Evolutionary conservation across 2,113 vertebrate genomes (phyloP).

Genomic region (Lota lota): DNA sequence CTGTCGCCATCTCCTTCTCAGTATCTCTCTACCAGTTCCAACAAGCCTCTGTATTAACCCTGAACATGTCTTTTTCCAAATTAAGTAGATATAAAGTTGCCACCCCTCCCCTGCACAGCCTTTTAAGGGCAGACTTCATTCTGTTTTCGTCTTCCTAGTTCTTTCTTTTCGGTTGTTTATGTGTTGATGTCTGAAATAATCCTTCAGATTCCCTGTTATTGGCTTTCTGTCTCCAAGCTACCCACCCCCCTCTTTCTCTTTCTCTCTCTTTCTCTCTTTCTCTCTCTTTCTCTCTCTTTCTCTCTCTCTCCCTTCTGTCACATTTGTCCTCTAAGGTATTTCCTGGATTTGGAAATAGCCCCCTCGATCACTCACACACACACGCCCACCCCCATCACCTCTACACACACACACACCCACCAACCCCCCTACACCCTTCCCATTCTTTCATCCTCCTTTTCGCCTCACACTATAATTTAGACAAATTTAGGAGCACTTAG

Average conservation of each 20-base stretch:
- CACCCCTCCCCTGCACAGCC: constrained; percentile 50
- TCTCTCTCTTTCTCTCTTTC: constrained; percentile 36
- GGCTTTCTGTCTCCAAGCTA: constrained; percentile 27
- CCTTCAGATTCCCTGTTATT: constrained; percentile 68
- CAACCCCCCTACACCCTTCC: constrained; percentile 20
- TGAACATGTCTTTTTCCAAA: constrained; percentile 53
- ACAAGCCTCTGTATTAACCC: constrained; percentile 46
- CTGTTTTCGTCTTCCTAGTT: constrained; percentile 47
- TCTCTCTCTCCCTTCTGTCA: constrained; percentile 49
- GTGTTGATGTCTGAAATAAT: constrained; percentile 61
- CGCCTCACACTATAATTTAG: constrained; percentile 56
- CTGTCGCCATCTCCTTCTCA: constrained; percentile 13
- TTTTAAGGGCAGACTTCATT: constrained; percentile 66
- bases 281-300: constrained; percentile 29
- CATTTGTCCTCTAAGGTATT: constrained; percentile 72
- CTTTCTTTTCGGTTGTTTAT: constrained; percentile 10
- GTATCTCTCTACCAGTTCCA: constrained; percentile 40
- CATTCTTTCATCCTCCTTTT: constrained; percentile 29
- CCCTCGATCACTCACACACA: constrained; percentile 14
- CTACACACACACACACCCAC: background rate
- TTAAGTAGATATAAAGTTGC: constrained; percentile 40
- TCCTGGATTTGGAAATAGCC: constrained; percentile 64
- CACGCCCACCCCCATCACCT: background rate
- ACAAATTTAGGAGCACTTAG: constrained; percentile 60
- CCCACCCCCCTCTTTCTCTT: too few relatives aligned